Percentiles rank a stretch among this genome's conserved stretches.
Conservation (phyloP, 2,797 vertebrate genomes). For the Enteromius unitaeniatus region DNA sequence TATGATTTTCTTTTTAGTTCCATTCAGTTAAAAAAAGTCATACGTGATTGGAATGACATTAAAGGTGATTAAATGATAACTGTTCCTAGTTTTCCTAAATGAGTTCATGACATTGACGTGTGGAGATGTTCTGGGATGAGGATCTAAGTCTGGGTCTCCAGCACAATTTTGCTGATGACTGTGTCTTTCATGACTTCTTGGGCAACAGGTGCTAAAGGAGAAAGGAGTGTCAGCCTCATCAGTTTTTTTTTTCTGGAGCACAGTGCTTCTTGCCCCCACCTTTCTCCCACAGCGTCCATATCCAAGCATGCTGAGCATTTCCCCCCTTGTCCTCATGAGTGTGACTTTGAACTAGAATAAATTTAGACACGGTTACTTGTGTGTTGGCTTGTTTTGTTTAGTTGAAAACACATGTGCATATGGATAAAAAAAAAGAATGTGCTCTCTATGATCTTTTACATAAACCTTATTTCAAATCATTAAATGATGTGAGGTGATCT, state of each 20-base stretch:
- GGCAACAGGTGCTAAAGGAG: constrained; percentile 75
- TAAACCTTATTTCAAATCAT: background rate
- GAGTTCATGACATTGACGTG: background rate
- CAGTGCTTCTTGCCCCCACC: constrained; percentile 54
- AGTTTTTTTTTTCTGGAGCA: constrained; percentile 52
- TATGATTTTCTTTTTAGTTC: background rate
- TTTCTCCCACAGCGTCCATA: constrained; percentile 65
- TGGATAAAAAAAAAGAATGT: background rate
- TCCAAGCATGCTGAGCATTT: constrained; percentile 74
- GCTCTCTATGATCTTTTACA: background rate
- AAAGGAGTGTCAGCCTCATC: constrained; percentile 54
- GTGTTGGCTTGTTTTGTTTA: constrained; percentile 62
- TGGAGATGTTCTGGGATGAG: background rate
- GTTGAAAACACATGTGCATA: background rate
- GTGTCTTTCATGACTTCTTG: constrained; percentile 55
- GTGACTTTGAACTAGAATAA: constrained; percentile 67
- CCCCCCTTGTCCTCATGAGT: constrained; percentile 67
- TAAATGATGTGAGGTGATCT: background rate
- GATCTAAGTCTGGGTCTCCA: constrained; percentile 47
- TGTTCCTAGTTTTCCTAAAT: background rate
- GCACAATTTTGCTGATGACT: constrained; percentile 47
- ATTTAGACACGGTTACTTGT: constrained; percentile 67
- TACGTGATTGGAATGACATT: background rate
- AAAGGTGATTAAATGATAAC: background rate
- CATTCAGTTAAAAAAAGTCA: background rate